Percentiles rank a stretch among this genome's conserved stretches.
Conservation (phyloP, 2,113 vertebrate genomes). For the Echinops telfairi region DNA sequence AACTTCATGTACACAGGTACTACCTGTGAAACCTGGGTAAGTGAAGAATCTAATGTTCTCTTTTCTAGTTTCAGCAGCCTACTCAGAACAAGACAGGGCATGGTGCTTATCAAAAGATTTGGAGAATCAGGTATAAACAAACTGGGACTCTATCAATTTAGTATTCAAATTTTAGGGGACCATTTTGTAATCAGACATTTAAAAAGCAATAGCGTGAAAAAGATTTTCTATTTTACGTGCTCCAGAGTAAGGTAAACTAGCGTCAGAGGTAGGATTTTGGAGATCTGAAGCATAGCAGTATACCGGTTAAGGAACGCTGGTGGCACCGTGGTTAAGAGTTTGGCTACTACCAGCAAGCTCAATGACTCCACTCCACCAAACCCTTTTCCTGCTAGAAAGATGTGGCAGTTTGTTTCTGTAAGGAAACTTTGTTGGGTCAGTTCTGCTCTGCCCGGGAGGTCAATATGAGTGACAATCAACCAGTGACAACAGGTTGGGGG, state of each 20-base stretch:
- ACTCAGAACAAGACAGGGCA: not conserved
- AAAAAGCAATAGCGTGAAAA: not conserved
- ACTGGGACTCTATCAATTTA: not conserved
- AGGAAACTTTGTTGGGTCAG: not conserved
- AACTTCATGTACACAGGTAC: constrained; percentile 58
- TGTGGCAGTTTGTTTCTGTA: not conserved
- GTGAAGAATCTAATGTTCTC: constrained; percentile 71
- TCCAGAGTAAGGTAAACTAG: not conserved
- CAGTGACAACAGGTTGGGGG: not conserved
- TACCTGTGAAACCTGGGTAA: constrained; percentile 40
- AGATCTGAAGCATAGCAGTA: not conserved
- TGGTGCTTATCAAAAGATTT: not conserved
- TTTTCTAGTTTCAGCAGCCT: constrained; percentile 46
- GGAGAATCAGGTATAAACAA: not conserved
- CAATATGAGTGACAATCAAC: not conserved
- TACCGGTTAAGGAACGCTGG: not conserved
- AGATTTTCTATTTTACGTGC: not conserved
- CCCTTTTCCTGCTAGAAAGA: not conserved
- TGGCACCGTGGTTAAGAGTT: not conserved
- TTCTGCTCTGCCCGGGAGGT: not conserved
- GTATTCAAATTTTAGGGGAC: not conserved
- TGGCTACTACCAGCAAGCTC: not conserved
- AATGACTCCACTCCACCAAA: not conserved
- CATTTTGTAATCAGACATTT: not conserved
- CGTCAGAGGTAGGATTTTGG: not conserved